Conservation (phyloP, 2,888 invertebrate genomes). For the Parnassius glacialis region DNA sequence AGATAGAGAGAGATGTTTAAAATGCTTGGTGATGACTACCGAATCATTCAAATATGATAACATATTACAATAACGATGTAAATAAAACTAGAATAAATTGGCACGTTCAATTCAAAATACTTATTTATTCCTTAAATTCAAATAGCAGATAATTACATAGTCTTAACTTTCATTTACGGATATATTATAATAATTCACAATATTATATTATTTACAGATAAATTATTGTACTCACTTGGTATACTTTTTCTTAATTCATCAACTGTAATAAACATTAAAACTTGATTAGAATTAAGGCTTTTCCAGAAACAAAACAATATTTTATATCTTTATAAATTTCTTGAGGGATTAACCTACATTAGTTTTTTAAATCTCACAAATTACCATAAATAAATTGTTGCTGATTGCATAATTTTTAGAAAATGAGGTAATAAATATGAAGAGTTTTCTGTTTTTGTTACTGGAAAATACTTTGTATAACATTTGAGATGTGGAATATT, state of each 20-base stretch:
- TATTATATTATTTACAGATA: constrained; percentile 61
- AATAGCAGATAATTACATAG: constrained; percentile 66
- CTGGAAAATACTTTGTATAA: constrained; percentile 21
- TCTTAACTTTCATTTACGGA: constrained; percentile 35
- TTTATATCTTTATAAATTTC: not conserved
- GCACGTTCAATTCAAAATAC: constrained; percentile 78
- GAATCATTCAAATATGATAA: too few species aligned
- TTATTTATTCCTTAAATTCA: constrained; percentile 68
- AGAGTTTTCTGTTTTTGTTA: constrained; percentile 1
- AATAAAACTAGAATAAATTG: constrained; percentile 67
- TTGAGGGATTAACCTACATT: too few species aligned
- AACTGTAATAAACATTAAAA: constrained; percentile 48
- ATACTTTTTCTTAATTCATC: constrained; percentile 55
- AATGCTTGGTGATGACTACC: too few species aligned
- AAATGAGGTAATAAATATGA: not conserved
- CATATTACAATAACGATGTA: constrained; percentile 10
- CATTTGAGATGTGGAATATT: constrained; percentile 20
- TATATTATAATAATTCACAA: constrained; percentile 56
- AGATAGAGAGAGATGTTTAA: too few species aligned
- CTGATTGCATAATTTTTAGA: too few species aligned
- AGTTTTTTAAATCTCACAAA: too few species aligned
- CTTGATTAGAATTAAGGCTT: constrained; percentile 32
- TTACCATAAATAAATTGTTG: too few species aligned
- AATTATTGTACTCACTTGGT: constrained; percentile 78
- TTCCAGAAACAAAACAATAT: constrained; percentile 25